Evolutionary conservation across 1,140 invertebrate species (phyloP).

Genomic region (Penaeus indicus): DNA sequence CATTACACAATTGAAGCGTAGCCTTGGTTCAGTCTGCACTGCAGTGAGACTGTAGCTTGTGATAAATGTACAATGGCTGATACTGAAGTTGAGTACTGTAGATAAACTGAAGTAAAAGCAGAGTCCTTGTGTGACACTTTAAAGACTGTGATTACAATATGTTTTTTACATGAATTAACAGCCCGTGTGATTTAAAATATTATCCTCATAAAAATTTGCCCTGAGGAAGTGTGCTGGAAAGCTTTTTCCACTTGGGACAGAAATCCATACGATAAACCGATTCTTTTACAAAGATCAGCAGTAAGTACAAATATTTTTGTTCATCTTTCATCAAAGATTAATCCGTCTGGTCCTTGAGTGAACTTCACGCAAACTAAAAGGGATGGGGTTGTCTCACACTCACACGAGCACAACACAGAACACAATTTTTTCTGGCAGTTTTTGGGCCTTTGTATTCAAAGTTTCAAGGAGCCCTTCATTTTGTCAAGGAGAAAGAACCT

Average conservation of each 20-base stretch:
- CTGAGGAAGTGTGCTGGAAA: conserved; percentile 53
- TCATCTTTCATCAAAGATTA: background rate
- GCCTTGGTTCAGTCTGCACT: conserved; percentile 6
- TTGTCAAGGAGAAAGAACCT: conserved; percentile 59
- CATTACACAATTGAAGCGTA: conserved; percentile 36
- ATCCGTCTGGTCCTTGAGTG: background rate
- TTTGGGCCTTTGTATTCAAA: conserved; percentile 44
- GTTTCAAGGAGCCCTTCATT: conserved; percentile 49
- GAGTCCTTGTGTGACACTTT: conserved; percentile 34
- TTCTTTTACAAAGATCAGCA: conserved; percentile 32
- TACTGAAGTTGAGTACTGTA: background rate
- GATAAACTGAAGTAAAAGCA: conserved; percentile 35
- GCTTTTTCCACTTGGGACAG: conserved; percentile 45
- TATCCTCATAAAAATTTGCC: conserved; percentile 47
- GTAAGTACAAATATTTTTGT: conserved; percentile 5
- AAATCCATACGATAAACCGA: conserved; percentile 27
- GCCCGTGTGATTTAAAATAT: conserved; percentile 27
- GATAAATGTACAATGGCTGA: conserved; percentile 15
- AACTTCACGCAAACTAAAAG: background rate
- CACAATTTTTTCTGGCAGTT: conserved; percentile 54
- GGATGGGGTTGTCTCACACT: conserved; percentile 34
- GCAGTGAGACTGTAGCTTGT: conserved; percentile 24
- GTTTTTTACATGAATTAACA: conserved; percentile 29
- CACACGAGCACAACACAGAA: conserved; percentile 57
- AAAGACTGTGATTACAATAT: background rate